Evolutionary conservation across 1,140 invertebrate genomes (phyloP).

Genomic region (Branchinecta lynchi): DNA sequence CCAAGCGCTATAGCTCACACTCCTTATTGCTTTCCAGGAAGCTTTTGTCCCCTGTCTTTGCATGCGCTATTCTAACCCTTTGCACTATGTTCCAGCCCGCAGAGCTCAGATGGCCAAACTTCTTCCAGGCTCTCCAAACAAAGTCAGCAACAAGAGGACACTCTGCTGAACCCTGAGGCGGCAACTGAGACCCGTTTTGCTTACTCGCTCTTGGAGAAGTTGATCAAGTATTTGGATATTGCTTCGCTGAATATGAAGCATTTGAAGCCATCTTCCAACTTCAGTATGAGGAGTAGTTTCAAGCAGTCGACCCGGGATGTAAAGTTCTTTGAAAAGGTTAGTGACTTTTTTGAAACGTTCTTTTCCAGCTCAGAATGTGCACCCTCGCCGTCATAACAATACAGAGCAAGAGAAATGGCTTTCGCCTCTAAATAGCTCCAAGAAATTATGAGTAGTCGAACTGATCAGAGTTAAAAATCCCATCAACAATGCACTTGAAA

Average conservation of each 20-base stretch:
- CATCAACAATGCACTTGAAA: too few species aligned
- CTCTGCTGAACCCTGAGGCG: constrained; percentile 36
- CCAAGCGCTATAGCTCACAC: too few species aligned
- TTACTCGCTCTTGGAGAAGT: constrained; percentile 88
- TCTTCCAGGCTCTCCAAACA: constrained; percentile 22
- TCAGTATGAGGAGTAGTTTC: constrained; percentile 79
- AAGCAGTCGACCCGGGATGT: constrained; percentile 92
- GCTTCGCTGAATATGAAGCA: constrained; percentile 96
- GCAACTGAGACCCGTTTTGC: constrained; percentile 84
- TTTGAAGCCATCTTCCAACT: constrained; percentile 79
- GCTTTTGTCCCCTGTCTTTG: not conserved
- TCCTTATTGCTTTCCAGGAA: not conserved
- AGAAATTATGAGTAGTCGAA: too few species aligned
- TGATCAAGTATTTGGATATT: constrained; percentile 90
- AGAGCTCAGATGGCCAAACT: not conserved
- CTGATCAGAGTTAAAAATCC: too few species aligned
- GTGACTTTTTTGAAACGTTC: not conserved
- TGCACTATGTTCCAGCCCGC: too few species aligned
- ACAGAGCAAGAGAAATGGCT: too few species aligned
- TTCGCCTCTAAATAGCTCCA: too few species aligned
- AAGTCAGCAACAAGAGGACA: constrained; percentile 36
- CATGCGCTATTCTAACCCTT: too few species aligned
- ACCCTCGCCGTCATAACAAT: too few species aligned
- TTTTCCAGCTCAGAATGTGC: not conserved
- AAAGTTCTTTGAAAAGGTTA: constrained; percentile 96